phyloP scores from a whole-genome alignment of 2,113 vertebrate genomes.

The Sakesphorus luctuosus region DNA sequence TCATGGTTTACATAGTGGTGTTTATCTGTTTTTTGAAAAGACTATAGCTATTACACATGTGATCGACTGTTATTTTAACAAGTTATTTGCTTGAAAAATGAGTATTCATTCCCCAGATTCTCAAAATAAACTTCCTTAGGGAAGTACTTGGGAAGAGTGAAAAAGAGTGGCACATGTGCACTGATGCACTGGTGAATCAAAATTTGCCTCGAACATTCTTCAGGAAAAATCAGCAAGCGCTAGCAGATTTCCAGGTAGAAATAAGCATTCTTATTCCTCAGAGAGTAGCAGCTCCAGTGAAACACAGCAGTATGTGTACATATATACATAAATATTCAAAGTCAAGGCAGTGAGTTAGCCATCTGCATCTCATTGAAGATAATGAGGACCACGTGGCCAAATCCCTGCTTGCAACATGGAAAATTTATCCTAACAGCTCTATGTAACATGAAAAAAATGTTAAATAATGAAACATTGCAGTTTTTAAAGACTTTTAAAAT shows the following conservation, averaged over 20 bases:
- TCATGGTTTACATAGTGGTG: background rate
- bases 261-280: background rate
- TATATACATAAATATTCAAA: background rate
- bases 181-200: background rate
- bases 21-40: background rate
- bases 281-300: background rate
- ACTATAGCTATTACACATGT: background rate
- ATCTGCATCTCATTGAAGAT: slow-evolving; percentile 32
- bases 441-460: slow-evolving; percentile 19
- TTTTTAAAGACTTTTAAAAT: background rate
- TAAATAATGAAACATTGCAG: background rate
- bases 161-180: background rate
- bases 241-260: background rate
- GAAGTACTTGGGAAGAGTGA: background rate
- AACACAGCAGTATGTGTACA: background rate
- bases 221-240: background rate
- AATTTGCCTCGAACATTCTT: background rate
- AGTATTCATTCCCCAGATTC: background rate
- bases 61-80: background rate
- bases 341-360: background rate
- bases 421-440: background rate
- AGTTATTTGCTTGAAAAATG: background rate
- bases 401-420: background rate
- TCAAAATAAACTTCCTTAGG: background rate
- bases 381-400: slow-evolving; percentile 13